A percentile compares a stretch with the other conserved stretches of the same genome.
Evolutionary conservation across 1,140 invertebrate species (phyloP).

Genomic region (Gryllus bimaculatus): DNA sequence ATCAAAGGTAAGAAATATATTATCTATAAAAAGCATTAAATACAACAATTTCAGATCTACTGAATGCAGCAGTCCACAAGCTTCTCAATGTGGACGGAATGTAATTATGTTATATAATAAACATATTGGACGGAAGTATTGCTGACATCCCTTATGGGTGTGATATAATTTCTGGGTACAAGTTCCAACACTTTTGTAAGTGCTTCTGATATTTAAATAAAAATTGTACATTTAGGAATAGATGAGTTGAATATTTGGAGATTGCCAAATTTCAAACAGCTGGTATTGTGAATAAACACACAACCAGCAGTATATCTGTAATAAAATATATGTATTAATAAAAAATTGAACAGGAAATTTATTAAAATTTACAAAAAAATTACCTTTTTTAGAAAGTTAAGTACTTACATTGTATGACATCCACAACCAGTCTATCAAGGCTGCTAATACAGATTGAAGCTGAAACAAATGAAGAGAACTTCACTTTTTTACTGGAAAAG

Average conservation of each 20-base stretch:
- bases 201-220: no score
- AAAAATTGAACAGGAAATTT: background rate
- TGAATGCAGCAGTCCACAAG: no score
- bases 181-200: no score
- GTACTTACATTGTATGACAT: conserved; percentile 72
- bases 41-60: no score
- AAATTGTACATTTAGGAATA: conserved; percentile 42
- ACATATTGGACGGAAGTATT: no score
- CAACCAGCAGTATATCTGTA: conserved; percentile 76
- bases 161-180: no score
- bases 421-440: conserved; percentile 66
- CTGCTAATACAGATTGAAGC: conserved; percentile 66
- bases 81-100: no score
- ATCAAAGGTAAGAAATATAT: no score
- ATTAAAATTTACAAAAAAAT: background rate
- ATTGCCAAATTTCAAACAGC: conserved; percentile 65
- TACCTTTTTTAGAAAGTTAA: background rate
- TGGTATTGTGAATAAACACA: conserved; percentile 77
- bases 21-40: no score
- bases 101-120: no score
- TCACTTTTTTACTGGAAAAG: background rate
- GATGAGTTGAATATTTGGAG: conserved; percentile 76
- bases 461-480: conserved; percentile 38
- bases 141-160: no score
- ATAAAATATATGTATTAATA: conserved; percentile 25